Evolutionary conservation across 2,888 invertebrate species (phyloP).

Genomic region (Listrodromus nycthemerus): DNA sequence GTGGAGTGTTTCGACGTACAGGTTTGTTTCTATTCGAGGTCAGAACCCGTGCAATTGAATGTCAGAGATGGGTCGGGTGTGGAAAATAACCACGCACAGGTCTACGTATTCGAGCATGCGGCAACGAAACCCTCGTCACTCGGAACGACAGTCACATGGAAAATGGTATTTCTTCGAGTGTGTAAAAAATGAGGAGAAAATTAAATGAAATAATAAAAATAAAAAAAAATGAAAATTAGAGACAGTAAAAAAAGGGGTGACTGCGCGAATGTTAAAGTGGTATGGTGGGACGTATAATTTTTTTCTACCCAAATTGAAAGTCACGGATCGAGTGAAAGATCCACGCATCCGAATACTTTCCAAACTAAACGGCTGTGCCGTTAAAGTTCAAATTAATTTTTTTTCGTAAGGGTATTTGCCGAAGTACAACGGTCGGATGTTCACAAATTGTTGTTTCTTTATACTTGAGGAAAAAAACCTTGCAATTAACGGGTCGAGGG

Average conservation of each 20-base stretch:
- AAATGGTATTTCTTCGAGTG: not conserved
- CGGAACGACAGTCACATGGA: constrained; percentile 1
- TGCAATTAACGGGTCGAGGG: too few relatives aligned
- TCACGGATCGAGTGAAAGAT: not conserved
- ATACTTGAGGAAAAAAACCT: too few relatives aligned
- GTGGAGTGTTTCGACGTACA: not conserved
- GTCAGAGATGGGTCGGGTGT: not conserved
- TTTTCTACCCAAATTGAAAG: not conserved
- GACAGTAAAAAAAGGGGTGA: not conserved
- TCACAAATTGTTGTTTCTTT: too few relatives aligned
- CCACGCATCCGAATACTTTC: too few relatives aligned
- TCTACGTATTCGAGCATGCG: not conserved
- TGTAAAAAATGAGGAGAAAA: not conserved
- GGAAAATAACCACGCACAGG: not conserved
- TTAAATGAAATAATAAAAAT: not conserved
- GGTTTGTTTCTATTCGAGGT: not conserved
- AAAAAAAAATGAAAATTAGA: not conserved
- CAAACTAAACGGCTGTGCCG: not conserved
- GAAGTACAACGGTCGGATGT: too few relatives aligned
- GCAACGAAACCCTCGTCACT: constrained; percentile 47
- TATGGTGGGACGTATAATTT: not conserved
- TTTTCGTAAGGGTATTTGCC: too few relatives aligned
- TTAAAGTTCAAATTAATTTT: too few relatives aligned
- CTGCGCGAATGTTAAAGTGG: not conserved
- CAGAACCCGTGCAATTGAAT: constrained; percentile 3